Evolutionary conservation across 2,797 vertebrate species (phyloP), one percentile per base, ranked within the genome.

Genomic region (Ateles fusciceps): DNA sequence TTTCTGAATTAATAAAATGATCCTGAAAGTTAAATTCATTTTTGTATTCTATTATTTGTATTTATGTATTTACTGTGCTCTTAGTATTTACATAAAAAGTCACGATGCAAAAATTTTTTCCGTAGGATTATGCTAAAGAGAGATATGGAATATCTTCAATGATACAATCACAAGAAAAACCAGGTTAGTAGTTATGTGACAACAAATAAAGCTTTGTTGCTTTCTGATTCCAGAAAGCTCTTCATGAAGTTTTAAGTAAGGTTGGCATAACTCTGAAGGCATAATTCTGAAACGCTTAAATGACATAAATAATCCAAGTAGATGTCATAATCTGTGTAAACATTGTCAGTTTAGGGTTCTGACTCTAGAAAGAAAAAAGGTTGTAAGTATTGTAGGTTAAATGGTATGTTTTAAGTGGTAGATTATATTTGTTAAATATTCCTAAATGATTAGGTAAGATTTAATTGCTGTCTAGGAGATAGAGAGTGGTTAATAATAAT

Each of bases 51-150:
- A 7, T 94, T 76, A 74, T 78, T 83, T 92, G 26, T 96, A 39
- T 72, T 94, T 95, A 57, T 79, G 61, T 84, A 48, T 79, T 72
- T 89, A 78, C 57, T 91, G 1, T 79, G 24, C 84, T 92, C 26
- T 68, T 91, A 33, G 4, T 93, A 28, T 96, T 89, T 88, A 59
- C 95, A 52, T 93, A 85, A 92, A 97, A 93, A 93, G 33, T 95
- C 33, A 95, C 91, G 33, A 96, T 96, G 5, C 75, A 15, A 96
- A 57, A 94, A 21, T 42, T 97, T 98, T 98, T 98, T 95, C 96
- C 95, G 78, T 98, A 99, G 99, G 99, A 99, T 98, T 99, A 99
- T 99, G 99, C 99, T 97, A 99, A 99, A 98, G 99, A 99, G 98
- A 99, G 99, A 97, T 99, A 99, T 83, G 99, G 99, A 85, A 97